Evolutionary conservation across 2,797 vertebrate genomes (phyloP), one percentile per base, ranked within the genome.

Genomic region (Smutsia gigantea): DNA sequence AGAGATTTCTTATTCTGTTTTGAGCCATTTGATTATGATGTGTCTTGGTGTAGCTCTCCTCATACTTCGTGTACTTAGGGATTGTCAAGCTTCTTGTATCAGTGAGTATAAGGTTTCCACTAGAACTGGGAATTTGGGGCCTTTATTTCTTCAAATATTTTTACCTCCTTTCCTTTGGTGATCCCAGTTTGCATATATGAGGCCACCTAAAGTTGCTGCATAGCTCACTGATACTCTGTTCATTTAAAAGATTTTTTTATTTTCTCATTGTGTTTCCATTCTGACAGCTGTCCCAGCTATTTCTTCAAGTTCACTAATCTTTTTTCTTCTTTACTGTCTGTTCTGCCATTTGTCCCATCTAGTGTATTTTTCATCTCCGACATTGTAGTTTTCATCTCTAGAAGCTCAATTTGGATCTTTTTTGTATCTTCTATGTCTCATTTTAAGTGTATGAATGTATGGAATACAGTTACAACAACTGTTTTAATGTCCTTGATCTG

Each of bases 301-400:
- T 85, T 95, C 61, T 93, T 87, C 90, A 92, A 68, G 29, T 75
- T 93, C n/a, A 49, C 42, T 37, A 25, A 18, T 64, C 53, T 87
- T 59, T 87, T 59, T 51, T 87, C 37, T 87, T 75, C 66, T 88
- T 25, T 13, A 18, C 12, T 72, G 19, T 51, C 55, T 88, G 4
- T 46, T 84, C 37, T 19, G 17, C n/a, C 5, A 39, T 5, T 66
- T 79, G 31, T 42, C 66, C 34, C 7, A 5, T 51, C 25, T 12
- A 29, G 2, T 59, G 9, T 37, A 59, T 39, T 78, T 83, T 83
- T 78, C 25, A 19, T 23, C 79, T 92, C 15, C 57, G 69, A 49
- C 8, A 42, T 17, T 90, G 39, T 12, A 68, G 31, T 94, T 94
- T 82, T 82, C 72, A 72, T 61, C 49, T 87, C 59, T 51, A 49